Conservation (phyloP, 1,140 invertebrate species). For the Nilaparvata lugens region DNA sequence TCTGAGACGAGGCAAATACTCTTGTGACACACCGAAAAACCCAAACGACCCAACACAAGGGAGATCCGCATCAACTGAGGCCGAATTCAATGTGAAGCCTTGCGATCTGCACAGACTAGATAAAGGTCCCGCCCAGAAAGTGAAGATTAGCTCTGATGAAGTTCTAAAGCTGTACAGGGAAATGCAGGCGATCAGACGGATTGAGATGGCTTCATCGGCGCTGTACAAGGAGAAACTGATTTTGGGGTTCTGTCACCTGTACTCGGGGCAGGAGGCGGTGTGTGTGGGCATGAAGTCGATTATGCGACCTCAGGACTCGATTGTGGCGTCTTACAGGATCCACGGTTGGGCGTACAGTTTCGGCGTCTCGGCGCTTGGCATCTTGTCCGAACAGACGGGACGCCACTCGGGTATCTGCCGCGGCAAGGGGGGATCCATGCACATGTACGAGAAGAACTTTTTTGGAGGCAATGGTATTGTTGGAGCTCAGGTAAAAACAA, state of each 20-base stretch:
- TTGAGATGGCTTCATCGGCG: constrained; percentile 59
- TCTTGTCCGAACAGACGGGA: constrained; percentile 59
- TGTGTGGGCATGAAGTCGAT: constrained; percentile 50
- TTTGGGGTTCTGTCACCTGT: constrained; percentile 72
- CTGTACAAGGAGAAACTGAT: constrained; percentile 70
- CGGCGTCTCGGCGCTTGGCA: constrained; percentile 42
- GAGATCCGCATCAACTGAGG: too few relatives aligned
- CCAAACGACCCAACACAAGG: too few relatives aligned
- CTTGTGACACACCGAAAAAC: too few relatives aligned
- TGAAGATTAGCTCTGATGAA: constrained; percentile 49
- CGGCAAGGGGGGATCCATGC: constrained; percentile 61
- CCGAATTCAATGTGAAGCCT: constrained; percentile 40
- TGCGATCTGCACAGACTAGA: constrained; percentile 83
- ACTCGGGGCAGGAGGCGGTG: constrained; percentile 59
- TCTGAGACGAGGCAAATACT: too few relatives aligned
- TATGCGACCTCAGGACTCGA: constrained; percentile 47
- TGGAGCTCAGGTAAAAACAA: constrained; percentile 63
- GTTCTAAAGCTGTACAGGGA: constrained; percentile 47
- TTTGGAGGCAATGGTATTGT: constrained; percentile 73
- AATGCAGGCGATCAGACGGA: constrained; percentile 55
- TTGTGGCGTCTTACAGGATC: constrained; percentile 60
- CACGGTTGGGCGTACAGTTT: constrained; percentile 57
- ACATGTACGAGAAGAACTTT: constrained; percentile 52
- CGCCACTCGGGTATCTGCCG: constrained; percentile 47
- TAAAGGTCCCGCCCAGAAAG: constrained; percentile 57